phyloP scores from a whole-genome alignment of 2,797 vertebrate species.

The Liasis olivaceus region DNA sequence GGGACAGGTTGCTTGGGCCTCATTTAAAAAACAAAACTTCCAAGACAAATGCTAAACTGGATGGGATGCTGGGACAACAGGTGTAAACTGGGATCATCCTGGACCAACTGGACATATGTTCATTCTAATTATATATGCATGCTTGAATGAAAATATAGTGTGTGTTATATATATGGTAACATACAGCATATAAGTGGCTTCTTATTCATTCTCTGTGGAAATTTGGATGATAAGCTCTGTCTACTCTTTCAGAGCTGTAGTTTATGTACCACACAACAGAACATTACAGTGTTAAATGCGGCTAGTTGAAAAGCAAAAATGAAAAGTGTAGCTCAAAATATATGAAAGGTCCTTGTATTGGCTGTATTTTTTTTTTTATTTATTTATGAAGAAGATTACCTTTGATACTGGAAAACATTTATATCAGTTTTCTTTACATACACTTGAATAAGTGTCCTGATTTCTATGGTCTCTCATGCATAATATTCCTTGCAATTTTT shows the following conservation, averaged over 20 bases:
- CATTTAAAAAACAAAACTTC: background rate
- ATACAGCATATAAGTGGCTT: background rate
- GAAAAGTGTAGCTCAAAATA: background rate
- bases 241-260: background rate
- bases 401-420: background rate
- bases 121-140: background rate
- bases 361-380: background rate
- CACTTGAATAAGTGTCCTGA: background rate
- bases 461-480: background rate
- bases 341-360: background rate
- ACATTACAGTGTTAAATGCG: background rate
- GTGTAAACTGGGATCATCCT: background rate
- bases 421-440: background rate
- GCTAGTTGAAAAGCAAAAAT: background rate
- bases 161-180: too few species aligned
- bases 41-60: background rate
- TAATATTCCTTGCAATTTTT: background rate
- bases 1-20: background rate
- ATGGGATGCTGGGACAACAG: background rate
- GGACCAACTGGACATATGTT: background rate
- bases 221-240: background rate
- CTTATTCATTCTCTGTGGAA: background rate
- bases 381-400: background rate
- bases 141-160: background rate
- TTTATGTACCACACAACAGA: background rate